Conservation (phyloP, 2,113 vertebrate genomes). For the Fregata magnificens region DNA sequence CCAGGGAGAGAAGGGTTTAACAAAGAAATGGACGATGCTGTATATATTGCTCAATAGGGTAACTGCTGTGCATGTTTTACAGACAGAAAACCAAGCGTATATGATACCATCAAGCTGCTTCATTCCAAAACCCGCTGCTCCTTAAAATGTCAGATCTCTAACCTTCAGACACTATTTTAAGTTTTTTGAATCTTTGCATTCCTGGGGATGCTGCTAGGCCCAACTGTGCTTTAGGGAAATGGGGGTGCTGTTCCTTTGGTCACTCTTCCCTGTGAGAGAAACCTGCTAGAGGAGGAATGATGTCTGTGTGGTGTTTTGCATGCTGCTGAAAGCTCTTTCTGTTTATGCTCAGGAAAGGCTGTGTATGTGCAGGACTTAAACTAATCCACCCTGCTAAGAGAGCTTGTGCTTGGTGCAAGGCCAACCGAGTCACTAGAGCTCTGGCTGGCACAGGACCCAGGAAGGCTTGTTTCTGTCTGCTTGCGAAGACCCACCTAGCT, state of each 20-base stretch:
- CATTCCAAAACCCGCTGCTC: constrained; percentile 22
- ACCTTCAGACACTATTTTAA: not conserved
- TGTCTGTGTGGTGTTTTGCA: not conserved
- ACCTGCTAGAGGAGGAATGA: not conserved
- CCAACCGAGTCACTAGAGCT: too few species aligned
- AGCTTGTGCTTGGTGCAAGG: not conserved
- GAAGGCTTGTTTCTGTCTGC: not conserved
- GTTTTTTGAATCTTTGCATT: not conserved
- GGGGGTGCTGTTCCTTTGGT: not conserved
- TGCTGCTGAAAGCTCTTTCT: not conserved
- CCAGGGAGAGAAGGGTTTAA: constrained; percentile 37
- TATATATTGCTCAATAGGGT: constrained; percentile 46
- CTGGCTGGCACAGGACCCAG: not conserved
- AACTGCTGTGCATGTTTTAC: constrained; percentile 10
- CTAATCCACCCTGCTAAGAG: not conserved
- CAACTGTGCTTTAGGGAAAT: not conserved
- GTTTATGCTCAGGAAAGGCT: not conserved
- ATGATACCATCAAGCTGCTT: not conserved
- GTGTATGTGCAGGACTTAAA: not conserved
- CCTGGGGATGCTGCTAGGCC: not conserved
- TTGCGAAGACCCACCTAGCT: not conserved
- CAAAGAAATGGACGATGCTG: constrained; percentile 15
- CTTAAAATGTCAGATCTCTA: not conserved
- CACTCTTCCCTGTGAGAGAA: not conserved
- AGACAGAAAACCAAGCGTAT: not conserved